Evolutionary conservation across 2,797 vertebrate genomes (phyloP), one percentile per base, ranked within the genome.

Genomic region (Lagodon rhomboides): DNA sequence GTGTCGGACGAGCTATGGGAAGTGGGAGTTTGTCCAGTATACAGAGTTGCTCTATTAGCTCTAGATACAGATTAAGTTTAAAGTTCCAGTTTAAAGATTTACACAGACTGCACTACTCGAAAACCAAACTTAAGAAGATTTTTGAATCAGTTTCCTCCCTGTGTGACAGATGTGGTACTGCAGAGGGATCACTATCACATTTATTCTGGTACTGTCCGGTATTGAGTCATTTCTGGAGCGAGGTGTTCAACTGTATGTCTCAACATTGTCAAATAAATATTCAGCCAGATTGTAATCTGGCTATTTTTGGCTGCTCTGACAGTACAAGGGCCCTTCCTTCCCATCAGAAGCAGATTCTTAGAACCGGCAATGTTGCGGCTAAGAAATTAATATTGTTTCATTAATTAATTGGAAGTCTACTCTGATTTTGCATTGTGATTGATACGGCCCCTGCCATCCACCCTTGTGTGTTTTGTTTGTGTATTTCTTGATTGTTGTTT

Each of bases 161-260:
- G 25, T 62, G 65, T 54, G 18, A 23, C 2, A 27, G 23, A 58
- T 58, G 62, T 38, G 18, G 12, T 10, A 18, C 10, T 11, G 22
- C 30, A 1, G 3, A 27, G 58, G 18, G 43, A n/a, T 41, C 51
- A 27, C 51, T 27, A 3, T 56, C 44, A 43, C 56, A 61, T 10
- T 30, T 49, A 27, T 58, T 61, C 15, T 74, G 71, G 38, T 17
- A 64, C 12, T 46, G 65, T 46, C 30, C 44, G 38, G 63, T 7
- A n/a, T 1, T 12, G 10, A 12, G 5, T 34, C 0, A 58, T 23
- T 74, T 63, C 20, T 44, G 51, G 22, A 12, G 30, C 27, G 49
- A 68, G 27, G 51, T 50, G 62, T 56, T 62, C 22, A 49, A 55
- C 34, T 69, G 61, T 6, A 61, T 66, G 25, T 68, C 27, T 18